phyloP scores from a whole-genome alignment of 35 echinoderm and acorn worm genomes.

The Holothuria glaberrima region DNA sequence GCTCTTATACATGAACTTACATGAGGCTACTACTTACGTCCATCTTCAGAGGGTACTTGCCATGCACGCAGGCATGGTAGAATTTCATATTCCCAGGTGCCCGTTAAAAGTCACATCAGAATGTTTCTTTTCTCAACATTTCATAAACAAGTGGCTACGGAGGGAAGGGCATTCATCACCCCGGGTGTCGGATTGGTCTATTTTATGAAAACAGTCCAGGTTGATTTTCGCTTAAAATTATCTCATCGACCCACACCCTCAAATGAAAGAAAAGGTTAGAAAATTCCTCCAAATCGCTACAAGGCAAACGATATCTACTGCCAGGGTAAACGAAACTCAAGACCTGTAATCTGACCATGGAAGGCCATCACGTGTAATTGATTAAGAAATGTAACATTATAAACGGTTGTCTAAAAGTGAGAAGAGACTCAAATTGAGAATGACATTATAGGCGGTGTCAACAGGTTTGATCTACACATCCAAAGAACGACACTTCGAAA shows the following conservation, averaged over 20 bases:
- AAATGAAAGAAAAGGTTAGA: background rate
- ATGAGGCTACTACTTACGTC: no score
- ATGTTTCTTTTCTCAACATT: no score
- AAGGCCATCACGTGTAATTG: slow-evolving; percentile 42
- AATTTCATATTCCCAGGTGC: background rate
- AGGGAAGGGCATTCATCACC: slow-evolving; percentile 21
- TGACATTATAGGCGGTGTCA: no score
- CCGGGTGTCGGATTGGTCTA: slow-evolving; percentile 9
- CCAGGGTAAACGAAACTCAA: slow-evolving; percentile 25
- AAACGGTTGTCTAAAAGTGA: no score
- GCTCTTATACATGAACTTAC: no score
- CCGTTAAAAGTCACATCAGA: background rate
- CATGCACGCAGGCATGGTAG: background rate
- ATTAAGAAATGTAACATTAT: slow-evolving; percentile 45
- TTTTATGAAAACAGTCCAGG: slow-evolving; percentile 10
- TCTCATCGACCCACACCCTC: slow-evolving; percentile 22
- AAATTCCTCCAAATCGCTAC: background rate
- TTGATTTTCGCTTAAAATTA: slow-evolving; percentile 39
- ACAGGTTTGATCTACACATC: no score
- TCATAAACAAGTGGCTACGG: no score
- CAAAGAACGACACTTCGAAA: no score
- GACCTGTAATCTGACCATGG: background rate
- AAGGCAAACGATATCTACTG: background rate
- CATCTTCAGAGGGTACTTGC: background rate
- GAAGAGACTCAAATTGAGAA: no score